Percentiles rank a stretch among this genome's conserved stretches.
Evolutionary conservation across 2,888 invertebrate species (phyloP).

Genomic region (Nezara viridula): DNA sequence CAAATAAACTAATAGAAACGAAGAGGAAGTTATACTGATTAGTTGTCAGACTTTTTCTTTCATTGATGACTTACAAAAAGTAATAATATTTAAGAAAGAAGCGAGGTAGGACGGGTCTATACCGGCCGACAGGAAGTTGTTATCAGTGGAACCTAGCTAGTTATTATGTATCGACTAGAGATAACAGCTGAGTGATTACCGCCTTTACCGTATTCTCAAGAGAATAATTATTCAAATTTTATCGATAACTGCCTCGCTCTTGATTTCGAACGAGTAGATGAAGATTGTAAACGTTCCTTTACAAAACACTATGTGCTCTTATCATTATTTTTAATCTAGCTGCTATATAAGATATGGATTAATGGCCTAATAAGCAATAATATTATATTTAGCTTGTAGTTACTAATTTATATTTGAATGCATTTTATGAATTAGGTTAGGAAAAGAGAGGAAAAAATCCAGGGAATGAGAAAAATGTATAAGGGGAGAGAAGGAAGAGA

Average conservation of each 20-base stretch:
- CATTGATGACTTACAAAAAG: too few species aligned
- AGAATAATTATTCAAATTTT: conserved; percentile 37
- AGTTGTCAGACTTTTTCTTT: too few species aligned
- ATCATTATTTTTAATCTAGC: not conserved
- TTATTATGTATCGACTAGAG: not conserved
- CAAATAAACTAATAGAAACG: too few species aligned
- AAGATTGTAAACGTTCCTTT: not conserved
- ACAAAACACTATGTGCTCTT: not conserved
- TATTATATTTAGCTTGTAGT: too few species aligned
- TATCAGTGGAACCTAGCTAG: not conserved
- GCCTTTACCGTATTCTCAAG: not conserved
- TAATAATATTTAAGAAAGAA: not conserved
- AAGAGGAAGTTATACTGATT: too few species aligned
- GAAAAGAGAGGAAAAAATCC: too few species aligned
- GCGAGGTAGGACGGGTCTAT: not conserved
- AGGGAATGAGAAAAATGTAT: too few species aligned
- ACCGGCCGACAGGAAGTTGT: not conserved
- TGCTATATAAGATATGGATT: not conserved
- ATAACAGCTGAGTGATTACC: conserved; percentile 2
- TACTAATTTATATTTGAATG: too few species aligned
- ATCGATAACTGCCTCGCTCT: not conserved
- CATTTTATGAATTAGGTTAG: too few species aligned
- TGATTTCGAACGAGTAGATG: not conserved
- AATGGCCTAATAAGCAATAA: not conserved
- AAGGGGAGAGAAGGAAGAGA: too few species aligned